These are phyloP conservation scores for Aphodius granarius DNA, from an alignment of 2,888 invertebrate species.

Conservation along the genomic window DNA sequence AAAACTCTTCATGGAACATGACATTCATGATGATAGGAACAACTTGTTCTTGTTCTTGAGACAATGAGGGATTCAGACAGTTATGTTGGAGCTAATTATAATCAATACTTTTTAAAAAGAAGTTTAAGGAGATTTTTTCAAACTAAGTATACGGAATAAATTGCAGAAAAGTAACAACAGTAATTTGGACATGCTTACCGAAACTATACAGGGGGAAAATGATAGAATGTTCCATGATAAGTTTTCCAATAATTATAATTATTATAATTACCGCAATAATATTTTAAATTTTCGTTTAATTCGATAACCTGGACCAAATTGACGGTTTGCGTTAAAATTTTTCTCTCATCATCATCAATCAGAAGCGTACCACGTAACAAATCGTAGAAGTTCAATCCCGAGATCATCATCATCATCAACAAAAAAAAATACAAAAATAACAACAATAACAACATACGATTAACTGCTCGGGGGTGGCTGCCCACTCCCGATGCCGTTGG, in stretches of 20 bases:
- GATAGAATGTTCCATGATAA: too few species aligned
- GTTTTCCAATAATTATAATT: too few species aligned
- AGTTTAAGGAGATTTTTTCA: too few species aligned
- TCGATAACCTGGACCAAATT: not conserved
- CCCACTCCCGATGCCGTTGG: conserved; percentile 7
- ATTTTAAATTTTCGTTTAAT: not conserved
- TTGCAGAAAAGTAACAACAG: too few species aligned
- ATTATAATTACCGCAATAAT: too few species aligned
- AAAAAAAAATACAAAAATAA: conserved; percentile 50
- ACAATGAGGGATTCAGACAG: too few species aligned
- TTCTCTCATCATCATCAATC: not conserved
- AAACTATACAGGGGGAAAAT: too few species aligned
- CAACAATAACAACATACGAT: conserved; percentile 48
- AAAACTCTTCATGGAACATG: not conserved
- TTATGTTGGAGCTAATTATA: too few species aligned
- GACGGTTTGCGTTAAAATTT: not conserved
- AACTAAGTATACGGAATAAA: too few species aligned
- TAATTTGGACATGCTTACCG: too few species aligned
- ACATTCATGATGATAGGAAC: too few species aligned
- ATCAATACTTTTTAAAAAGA: too few species aligned
- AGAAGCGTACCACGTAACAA: conserved; percentile 29
- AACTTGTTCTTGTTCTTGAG: not conserved
- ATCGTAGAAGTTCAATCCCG: conserved; percentile 38
- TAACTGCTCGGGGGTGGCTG: conserved; percentile 18
- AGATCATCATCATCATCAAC: conserved; percentile 26